Evolutionary conservation across 53 echinoderm and acorn worm genomes (phyloP), one percentile per base, ranked within the genome.

Genomic region (Paracentrotus lividus): DNA sequence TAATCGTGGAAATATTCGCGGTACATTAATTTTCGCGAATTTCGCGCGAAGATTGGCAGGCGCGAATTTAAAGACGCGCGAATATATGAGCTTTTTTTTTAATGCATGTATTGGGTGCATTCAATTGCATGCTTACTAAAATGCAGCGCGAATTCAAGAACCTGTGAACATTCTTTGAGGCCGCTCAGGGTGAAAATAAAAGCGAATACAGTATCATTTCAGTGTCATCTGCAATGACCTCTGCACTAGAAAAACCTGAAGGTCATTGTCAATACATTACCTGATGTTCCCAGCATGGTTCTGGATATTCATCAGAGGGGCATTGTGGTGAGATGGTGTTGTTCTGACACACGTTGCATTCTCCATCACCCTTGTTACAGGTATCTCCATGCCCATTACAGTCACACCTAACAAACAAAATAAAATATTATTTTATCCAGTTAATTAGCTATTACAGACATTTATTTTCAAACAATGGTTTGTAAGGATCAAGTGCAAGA

Each of bases 381-480:
- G 52, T 77, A 76, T 95, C 93, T 78, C 96, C 95, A 59, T 99
- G 99, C 4, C 99, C 99, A 84, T 98, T 99, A 49, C 99, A 97
- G 51, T 99, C 94, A 67, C 99, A 99, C 45, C 99, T 98, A 56
- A 36, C 40, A 34, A 38, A 32, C 10, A 2, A 45, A 42, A 81
- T 42, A 38, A 69, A 13, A 20, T 36, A 15, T 34, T 10, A 67
- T 34, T 24, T 67, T 31, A 31, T 13, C 31, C 3, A 33, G 23
- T n/a, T 59, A 23, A 7, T n/a, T 59, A n/a, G n/a, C n/a, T 59
- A 24, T 24, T 59, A 1, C 59, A 59, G 5, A 15, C 7, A 24
- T n/a, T n/a, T n/a, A n/a, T n/a, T n/a, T n/a, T n/a, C n/a, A n/a
- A n/a, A n/a, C n/a, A n/a, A n/a, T n/a, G n/a, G n/a, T n/a, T n/a